Evolutionary conservation across 2,113 vertebrate species (phyloP).

Genomic region (Morphnarchus princeps): DNA sequence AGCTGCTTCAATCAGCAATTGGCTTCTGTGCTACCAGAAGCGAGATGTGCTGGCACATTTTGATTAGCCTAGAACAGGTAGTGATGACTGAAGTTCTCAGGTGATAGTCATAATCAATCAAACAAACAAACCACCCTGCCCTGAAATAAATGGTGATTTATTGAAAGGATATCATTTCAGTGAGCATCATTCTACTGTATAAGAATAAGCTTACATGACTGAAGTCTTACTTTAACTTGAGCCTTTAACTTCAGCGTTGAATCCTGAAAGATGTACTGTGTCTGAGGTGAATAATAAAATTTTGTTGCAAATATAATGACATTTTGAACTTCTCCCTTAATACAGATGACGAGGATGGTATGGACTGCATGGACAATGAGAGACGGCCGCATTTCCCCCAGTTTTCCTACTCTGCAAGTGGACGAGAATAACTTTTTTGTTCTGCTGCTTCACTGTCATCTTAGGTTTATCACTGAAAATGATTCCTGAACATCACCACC

Average conservation of each 20-base stretch:
- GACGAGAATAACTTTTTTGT: constrained; percentile 84
- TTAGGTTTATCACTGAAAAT: constrained; percentile 76
- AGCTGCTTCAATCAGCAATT: background rate
- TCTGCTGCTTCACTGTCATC: constrained; percentile 74
- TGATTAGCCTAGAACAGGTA: background rate
- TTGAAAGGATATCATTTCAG: background rate
- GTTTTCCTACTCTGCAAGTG: constrained; percentile 97
- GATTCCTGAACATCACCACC: constrained; percentile 76
- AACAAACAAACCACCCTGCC: background rate
- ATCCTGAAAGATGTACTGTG: background rate
- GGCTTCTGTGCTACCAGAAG: background rate
- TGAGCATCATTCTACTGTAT: background rate
- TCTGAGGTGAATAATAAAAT: background rate
- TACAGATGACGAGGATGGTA: constrained; percentile 94
- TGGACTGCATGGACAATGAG: constrained; percentile 96
- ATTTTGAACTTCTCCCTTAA: constrained; percentile 6
- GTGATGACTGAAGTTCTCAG: background rate
- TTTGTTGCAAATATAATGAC: background rate
- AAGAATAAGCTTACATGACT: background rate
- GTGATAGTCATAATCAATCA: background rate
- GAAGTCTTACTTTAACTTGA: background rate
- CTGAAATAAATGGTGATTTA: background rate
- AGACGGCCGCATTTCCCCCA: constrained; percentile 97
- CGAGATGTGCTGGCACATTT: background rate
- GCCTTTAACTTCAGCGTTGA: background rate